Evolutionary conservation across 1,140 invertebrate species (phyloP).

Genomic region (Platyura marginata): DNA sequence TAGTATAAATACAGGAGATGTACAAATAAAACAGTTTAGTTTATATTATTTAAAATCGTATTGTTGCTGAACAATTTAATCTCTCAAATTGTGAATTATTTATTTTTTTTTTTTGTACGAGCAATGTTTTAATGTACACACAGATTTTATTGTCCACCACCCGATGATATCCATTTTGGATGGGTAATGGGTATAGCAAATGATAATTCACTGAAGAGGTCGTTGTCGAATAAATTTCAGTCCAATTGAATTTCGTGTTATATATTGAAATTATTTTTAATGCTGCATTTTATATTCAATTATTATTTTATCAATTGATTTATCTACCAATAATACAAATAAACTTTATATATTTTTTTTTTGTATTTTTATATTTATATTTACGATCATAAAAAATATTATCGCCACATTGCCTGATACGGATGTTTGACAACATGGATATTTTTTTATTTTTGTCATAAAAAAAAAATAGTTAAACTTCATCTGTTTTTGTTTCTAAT

Average conservation of each 20-base stretch:
- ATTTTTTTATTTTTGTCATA: background rate
- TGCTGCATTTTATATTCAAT: background rate
- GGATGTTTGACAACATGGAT: background rate
- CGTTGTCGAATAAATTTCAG: background rate
- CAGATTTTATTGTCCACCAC: background rate
- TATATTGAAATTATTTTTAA: background rate
- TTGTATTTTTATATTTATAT: background rate
- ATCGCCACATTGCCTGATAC: no score
- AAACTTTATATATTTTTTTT: background rate
- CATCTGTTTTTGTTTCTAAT: constrained; percentile 16
- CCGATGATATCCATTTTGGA: background rate
- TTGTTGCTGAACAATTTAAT: background rate
- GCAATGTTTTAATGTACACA: background rate
- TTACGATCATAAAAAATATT: no score
- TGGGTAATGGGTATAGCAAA: no score
- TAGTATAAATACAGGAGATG: no score
- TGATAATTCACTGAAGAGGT: background rate
- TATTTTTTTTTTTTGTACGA: background rate
- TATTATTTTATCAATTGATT: background rate
- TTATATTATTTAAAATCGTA: background rate
- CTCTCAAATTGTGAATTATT: background rate
- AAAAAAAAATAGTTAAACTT: background rate
- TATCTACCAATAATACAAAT: background rate
- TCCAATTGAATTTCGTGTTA: background rate
- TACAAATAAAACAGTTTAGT: background rate